Base-by-base conservation (phyloP, 2,888 invertebrate species). In the Drosophila recens region DNA sequence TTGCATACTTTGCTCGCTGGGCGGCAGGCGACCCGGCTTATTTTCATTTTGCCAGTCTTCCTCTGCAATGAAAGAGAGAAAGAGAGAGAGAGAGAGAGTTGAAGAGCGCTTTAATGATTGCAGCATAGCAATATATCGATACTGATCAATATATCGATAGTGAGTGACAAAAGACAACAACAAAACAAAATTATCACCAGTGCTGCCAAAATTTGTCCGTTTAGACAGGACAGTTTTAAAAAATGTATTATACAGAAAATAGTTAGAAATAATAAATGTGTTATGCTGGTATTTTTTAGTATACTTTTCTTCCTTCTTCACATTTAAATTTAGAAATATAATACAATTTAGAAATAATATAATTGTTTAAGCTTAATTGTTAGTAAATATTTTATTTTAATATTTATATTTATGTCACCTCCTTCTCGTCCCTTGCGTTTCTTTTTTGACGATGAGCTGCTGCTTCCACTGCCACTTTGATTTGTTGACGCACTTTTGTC, bases 371-470 rank as follows among this genome's bases (percentile, higher is more conserved):
- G 17, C 17, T 15, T 9, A 33, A 33, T 67, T 67, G 3, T 43
- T 20, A 0, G 8, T 40, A 15, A 8, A 9, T 40, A 38, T 23
- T 8, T 27, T 5, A 0, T 27, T 27, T 5, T 27, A 5, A 5
- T 27, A 27, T 27, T 27, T 27, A 27, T 27, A 27, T 27, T 3
- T 13, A 23, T 20, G 43, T 45, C 70, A 96, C 96, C 96, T 94
- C 96, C 97, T 90, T 97, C 97, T 87, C 96, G 94, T 86, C 97
- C 97, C 93, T 97, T 97, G 84, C 97, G 94, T 92, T 97, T 97
- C 93, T 97, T 97, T 93, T 97, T 97, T 67, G 95, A 95, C 67
- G 95, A 94, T 51, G 93, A 93, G 72, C 93, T 93, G 62, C 93
- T 93, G 65, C 93, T 92, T 61, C 93, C 76, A 43, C 76, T 92